phyloP scores from a whole-genome alignment of 2,888 invertebrate genomes.

The Parnassius apollo region DNA sequence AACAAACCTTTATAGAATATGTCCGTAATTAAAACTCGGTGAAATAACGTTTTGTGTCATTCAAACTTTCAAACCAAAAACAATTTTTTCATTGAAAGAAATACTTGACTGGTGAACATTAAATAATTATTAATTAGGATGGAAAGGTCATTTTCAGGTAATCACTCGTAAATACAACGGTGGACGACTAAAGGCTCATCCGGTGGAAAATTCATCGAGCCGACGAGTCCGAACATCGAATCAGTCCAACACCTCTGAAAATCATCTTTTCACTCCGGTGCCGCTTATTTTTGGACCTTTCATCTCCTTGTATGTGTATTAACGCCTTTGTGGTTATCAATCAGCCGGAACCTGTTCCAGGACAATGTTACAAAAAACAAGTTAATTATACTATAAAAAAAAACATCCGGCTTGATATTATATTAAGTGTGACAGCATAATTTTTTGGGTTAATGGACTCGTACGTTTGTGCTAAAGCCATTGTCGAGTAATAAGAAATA shows the following conservation, averaged over 20 bases:
- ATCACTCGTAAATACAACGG: constrained; percentile 75
- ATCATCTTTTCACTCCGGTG: constrained; percentile 73
- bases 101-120: neutral
- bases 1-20: too few species aligned
- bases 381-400: neutral
- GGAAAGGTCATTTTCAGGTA: constrained; percentile 67
- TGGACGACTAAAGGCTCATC: constrained; percentile 69
- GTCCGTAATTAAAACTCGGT: too few species aligned
- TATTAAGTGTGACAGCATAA: too few species aligned
- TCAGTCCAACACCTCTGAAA: constrained; percentile 78
- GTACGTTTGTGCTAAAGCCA: too few species aligned
- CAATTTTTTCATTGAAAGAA: too few species aligned
- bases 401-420: too few species aligned
- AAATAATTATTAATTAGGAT: constrained; percentile 49
- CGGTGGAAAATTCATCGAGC: constrained; percentile 79
- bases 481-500: too few species aligned
- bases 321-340: constrained; percentile 58
- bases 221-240: constrained; percentile 72
- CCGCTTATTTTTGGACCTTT: constrained; percentile 77
- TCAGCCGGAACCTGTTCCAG: constrained; percentile 18
- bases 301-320: constrained; percentile 71
- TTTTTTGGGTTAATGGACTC: too few species aligned
- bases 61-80: too few species aligned
- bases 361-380: neutral
- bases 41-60: too few species aligned